Evolutionary conservation across 37 sponge, comb jelly and placozoan species (phyloP), one percentile per base, ranked within the genome.

Genomic region (Chondrilla cf. caribensis): DNA sequence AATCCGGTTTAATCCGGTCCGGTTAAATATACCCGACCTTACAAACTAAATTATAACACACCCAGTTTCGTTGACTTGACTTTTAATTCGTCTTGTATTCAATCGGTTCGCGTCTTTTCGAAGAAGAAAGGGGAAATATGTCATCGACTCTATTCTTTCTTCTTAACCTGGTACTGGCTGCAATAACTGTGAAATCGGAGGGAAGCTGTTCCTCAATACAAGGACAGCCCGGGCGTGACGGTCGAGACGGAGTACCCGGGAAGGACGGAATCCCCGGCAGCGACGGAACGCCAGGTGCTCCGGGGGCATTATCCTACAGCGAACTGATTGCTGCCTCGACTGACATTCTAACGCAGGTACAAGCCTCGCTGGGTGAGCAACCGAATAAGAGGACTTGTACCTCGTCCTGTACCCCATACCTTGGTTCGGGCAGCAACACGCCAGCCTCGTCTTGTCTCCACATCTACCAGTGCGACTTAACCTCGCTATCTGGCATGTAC

Each of bases 181-280:
- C n/a, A n/a, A n/a, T n/a, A n/a, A n/a, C n/a, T n/a, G n/a, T n/a
- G n/a, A n/a, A n/a, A n/a, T n/a, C n/a, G n/a, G n/a, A n/a, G n/a
- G n/a, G n/a, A n/a, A n/a, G n/a, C n/a, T n/a, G n/a, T n/a, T n/a
- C n/a, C n/a, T n/a, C n/a, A n/a, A n/a, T n/a, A n/a, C n/a, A n/a
- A n/a, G n/a, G n/a, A n/a, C n/a, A n/a, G n/a, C n/a, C n/a, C 15
- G 64, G 64, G 8, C 25, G 64, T 6, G 64, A 62, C 15, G 51
- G 51, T 47, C 51, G 51, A 1, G 32, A 28, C 29, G 68, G 68
- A 33, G 17, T 29, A 7, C 68, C 68, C 17, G 68, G 68, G 15
- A 67, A 33, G 33, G 68, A 67, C 29, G 76, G 76, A 73, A 38
- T 73, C 22, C 76, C 76, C 40, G 76, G 76, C 2, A 31, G 38